Evolutionary conservation across 2,888 invertebrate genomes (phyloP), one percentile per base, ranked within the genome.

Genomic region (Cybosia mesomella): DNA sequence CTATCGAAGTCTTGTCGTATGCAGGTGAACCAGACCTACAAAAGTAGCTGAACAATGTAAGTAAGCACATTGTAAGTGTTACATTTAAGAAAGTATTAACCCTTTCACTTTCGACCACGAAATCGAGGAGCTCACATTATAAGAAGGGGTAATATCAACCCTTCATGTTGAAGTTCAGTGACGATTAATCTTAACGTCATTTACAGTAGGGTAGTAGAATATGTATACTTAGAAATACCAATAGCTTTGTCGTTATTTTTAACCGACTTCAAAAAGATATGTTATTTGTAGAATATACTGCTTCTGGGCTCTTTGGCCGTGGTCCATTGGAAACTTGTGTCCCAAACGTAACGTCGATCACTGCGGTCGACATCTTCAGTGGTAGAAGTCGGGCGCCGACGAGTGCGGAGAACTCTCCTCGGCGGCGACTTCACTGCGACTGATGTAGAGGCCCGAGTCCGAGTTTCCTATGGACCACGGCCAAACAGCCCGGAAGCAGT

Each of bases 121-220:
- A 39, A 53, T 71, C 28, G 34, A 54, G 64, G 60, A 60, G 59
- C 60, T 66, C 8, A 18, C 66, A 55, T 64, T 64, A 59, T 55
- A 68, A 57, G 22, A 39, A 62, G 64, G 68, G 71, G 62, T 60
- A 39, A 21, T 64, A 57, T 64, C 13, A 66, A 64, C 68, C 66
- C 73, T 63, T 70, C 36, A 34, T 57, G 39, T 49, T 24, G 32
- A 66, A 58, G 22, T 68, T 63, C n/a, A 21, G 53, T 24, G 49
- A 58, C 62, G 39, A 74, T 74, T 71, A 71, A 74, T 74, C 71
- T 69, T 63, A 24, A 71, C 63, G 71, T 71, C 73, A 66, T 66
- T 39, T 58, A 53, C 73, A 73, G 24, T 54, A 32, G 58, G 62
- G 67, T 55, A 43, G 54, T 18, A 11, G 39, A 58, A 53, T 62